Evolutionary conservation across 2,888 invertebrate species (phyloP), one percentile per base, ranked within the genome.

Genomic region (Holacanthella duospinosa): DNA sequence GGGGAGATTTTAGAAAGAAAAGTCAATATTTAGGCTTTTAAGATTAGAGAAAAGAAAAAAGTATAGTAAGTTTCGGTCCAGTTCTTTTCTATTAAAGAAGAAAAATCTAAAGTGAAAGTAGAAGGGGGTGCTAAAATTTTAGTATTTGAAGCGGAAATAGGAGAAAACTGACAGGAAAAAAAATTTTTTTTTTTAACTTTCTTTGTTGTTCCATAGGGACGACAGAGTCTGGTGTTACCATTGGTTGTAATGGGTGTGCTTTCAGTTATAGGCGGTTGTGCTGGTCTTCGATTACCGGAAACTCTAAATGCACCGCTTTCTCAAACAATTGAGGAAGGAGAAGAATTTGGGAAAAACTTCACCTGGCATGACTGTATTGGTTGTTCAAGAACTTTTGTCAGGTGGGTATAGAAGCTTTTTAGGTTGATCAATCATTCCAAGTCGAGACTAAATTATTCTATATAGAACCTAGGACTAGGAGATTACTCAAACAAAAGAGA

Each of bases 281-380:
- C 86, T 1, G 88, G 88, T 0, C 79, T 92, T 4, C 81, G 91
- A 25, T 77, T 93, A 67, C 92, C 92, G 0, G 92, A 93, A 80
- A 93, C 92, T 0, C 78, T 92, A 36, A 88, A 92, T 75, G 83
- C 87, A 73, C 83, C 86, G 2, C 76, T 93, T 67, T 91, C 92
- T 0, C 89, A 92, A 77, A 91, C 90, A 0, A 82, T 90, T 6
- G 89, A 89, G 75, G 92, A 93, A 76, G 91, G 91, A 1, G 92
- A 92, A 76, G 83, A 86, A 73, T 90, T 91, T 75, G 91, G 90
- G 36, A 89, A 88, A 77, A 82, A 89, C 74, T 91, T 89, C 85
- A 83, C 84, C 0, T 81, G 85, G 68, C 80, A 83, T 36, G 88
- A 90, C 75, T 91, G 89, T 74, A 79, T 85, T 65, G 80, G 82